A percentile compares a stretch with the other conserved stretches of the same genome.
These are phyloP conservation scores for Steromphala cineraria DNA, from an alignment of 2,888 invertebrate genomes.

Conservation along the genomic window DNA sequence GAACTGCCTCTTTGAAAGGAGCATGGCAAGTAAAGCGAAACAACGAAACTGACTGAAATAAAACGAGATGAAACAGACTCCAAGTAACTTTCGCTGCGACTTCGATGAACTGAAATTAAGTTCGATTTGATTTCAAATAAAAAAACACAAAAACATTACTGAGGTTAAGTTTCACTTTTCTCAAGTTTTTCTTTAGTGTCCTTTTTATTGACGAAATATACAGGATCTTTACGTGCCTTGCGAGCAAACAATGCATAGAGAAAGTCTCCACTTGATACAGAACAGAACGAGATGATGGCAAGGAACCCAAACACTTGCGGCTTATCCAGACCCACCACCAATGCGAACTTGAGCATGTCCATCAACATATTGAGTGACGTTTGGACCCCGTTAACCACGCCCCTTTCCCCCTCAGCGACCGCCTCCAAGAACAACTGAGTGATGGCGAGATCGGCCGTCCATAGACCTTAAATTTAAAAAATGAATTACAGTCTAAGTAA, in stretches of 20 bases:
- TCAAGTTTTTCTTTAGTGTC: too few species aligned
- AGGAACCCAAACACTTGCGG: constrained; percentile 77
- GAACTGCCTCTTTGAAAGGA: too few species aligned
- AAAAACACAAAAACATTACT: too few species aligned
- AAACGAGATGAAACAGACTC: too few species aligned
- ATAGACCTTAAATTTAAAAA: constrained; percentile 75
- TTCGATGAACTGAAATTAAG: too few species aligned
- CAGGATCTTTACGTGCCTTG: not conserved
- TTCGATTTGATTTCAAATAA: too few species aligned
- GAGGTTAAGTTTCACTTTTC: too few species aligned
- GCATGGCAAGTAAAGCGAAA: too few species aligned
- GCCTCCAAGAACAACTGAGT: constrained; percentile 78
- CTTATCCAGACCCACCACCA: constrained; percentile 76
- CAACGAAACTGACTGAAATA: too few species aligned
- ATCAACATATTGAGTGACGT: constrained; percentile 77
- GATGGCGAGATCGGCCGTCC: constrained; percentile 78
- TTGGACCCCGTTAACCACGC: constrained; percentile 78
- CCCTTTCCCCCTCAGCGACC: constrained; percentile 76
- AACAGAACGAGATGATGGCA: constrained; percentile 75
- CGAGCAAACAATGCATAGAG: constrained; percentile 65
- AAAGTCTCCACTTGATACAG: constrained; percentile 65
- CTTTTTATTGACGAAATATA: too few species aligned
- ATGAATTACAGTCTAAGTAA: too few species aligned
- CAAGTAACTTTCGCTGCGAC: too few species aligned
- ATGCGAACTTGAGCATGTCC: constrained; percentile 77